Evolutionary conservation across 2,113 vertebrate genomes (phyloP).

Genomic region (Paramormyrops kingsleyae): DNA sequence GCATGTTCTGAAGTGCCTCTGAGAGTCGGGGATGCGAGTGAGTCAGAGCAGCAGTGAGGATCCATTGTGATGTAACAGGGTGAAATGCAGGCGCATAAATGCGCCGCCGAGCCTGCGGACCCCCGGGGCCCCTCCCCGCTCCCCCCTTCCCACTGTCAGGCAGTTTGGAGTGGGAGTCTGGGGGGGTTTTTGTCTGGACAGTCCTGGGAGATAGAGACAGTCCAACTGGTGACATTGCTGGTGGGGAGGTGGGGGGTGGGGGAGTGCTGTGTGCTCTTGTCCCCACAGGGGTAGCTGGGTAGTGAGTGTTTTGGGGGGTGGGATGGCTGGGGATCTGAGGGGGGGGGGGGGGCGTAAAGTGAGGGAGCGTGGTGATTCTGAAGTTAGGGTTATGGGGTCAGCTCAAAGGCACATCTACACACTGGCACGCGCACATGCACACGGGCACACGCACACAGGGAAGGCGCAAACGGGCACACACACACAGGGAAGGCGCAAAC

Average conservation of each 20-base stretch:
- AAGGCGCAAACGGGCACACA: not conserved
- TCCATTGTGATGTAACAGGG: slow-evolving; percentile 13
- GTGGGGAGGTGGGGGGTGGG: slow-evolving; percentile 38
- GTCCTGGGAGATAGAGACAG: slow-evolving; percentile 14
- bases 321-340: slow-evolving; percentile 24
- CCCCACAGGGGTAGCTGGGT: not conserved
- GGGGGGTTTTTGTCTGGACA: not conserved
- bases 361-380: slow-evolving; percentile 28
- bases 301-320: slow-evolving; percentile 8
- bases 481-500: not conserved
- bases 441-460: not conserved
- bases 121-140: not conserved
- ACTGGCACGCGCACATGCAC: not conserved
- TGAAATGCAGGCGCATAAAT: not conserved
- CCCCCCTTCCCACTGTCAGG: not conserved
- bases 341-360: slow-evolving; percentile 39
- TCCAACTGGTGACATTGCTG: slow-evolving; percentile 50
- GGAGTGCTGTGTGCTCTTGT: not conserved
- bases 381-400: not conserved
- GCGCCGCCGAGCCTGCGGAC: not conserved
- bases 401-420: not conserved
- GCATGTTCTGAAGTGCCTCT: not conserved
- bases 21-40: not conserved
- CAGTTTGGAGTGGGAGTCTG: slow-evolving; percentile 22
- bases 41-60: not conserved